Percentiles rank a stretch among this genome's conserved stretches.
phyloP scores from a whole-genome alignment of 2,888 invertebrate species.

The Anodontia alba region DNA sequence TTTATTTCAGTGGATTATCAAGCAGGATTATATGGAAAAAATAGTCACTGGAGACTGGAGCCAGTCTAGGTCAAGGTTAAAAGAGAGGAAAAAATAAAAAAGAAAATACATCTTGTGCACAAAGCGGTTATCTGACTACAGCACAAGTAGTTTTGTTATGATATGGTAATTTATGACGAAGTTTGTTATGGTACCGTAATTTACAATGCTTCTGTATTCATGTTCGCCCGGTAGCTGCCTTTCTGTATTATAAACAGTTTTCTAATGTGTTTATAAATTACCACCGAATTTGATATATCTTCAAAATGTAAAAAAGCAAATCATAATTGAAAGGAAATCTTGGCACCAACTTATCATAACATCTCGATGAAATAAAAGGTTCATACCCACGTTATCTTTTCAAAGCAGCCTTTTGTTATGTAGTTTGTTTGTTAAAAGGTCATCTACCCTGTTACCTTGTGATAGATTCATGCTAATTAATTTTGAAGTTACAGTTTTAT shows the following conservation, averaged over 20 bases:
- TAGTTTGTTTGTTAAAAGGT: background rate
- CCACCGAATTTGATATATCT: background rate
- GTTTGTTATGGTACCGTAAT: too few species aligned
- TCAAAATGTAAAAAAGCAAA: background rate
- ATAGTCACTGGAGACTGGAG: too few species aligned
- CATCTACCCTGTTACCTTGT: background rate
- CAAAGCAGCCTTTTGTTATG: background rate
- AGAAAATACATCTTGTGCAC: too few species aligned
- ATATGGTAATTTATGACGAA: too few species aligned
- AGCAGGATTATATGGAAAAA: too few species aligned
- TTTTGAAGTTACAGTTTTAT: background rate
- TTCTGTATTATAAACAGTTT: conserved; percentile 2
- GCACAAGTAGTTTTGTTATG: too few species aligned
- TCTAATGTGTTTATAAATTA: conserved; percentile 1
- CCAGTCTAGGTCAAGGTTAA: too few species aligned
- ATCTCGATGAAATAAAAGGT: background rate
- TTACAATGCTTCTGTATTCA: too few species aligned
- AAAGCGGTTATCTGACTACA: too few species aligned
- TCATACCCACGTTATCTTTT: background rate
- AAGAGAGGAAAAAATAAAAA: too few species aligned
- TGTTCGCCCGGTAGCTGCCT: too few species aligned
- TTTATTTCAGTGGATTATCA: too few species aligned
- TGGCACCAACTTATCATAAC: conserved; percentile 14
- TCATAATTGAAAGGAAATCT: conserved; percentile 2
- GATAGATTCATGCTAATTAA: background rate